phyloP scores from a whole-genome alignment of 2,888 invertebrate genomes.

The Cenopis cana region DNA sequence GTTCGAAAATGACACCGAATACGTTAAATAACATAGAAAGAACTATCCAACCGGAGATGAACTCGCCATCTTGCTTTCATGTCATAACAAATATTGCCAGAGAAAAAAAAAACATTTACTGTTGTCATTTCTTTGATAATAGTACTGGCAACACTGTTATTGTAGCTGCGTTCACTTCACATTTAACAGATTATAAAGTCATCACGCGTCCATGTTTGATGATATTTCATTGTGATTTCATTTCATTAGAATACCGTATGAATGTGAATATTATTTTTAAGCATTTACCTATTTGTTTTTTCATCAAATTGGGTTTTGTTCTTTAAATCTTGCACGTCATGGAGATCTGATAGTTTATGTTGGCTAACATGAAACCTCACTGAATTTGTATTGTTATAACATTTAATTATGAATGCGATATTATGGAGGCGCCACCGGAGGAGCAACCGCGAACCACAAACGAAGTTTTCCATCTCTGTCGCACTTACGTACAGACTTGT shows the following conservation, averaged over 20 bases:
- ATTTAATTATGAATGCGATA: background rate
- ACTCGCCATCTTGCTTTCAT: slow-evolving; percentile 85
- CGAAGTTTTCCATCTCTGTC: no score
- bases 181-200: background rate
- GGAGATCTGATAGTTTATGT: background rate
- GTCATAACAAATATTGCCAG: slow-evolving; percentile 75
- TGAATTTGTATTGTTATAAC: background rate
- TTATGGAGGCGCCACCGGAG: no score
- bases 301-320: no score
- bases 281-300: no score
- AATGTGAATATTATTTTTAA: no score
- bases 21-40: slow-evolving; percentile 75
- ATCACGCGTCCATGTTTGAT: background rate
- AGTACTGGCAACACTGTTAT: slow-evolving; percentile 60
- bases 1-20: slow-evolving; percentile 73
- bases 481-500: no score
- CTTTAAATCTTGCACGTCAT: background rate
- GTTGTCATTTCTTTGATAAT: slow-evolving; percentile 50
- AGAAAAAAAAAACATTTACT: slow-evolving; percentile 57
- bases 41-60: slow-evolving; percentile 82
- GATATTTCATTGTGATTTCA: no score
- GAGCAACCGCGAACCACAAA: no score
- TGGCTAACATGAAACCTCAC: slow-evolving; percentile 8
- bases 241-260: no score
- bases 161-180: slow-evolving; percentile 35